phyloP scores from a whole-genome alignment of 2,797 vertebrate genomes.

The Bovichtus variegatus region DNA sequence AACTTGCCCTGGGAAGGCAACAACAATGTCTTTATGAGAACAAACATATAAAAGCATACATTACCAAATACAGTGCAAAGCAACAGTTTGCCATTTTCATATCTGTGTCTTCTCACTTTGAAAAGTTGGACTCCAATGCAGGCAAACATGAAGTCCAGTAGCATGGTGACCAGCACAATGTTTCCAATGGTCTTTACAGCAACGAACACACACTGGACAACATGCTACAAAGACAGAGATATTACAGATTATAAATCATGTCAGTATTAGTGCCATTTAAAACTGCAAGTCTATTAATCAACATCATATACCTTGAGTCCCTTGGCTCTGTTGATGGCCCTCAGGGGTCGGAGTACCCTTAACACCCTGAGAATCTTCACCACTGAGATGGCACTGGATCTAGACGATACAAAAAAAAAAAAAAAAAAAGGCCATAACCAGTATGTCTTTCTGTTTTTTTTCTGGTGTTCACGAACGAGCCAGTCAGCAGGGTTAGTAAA shows the following conservation, averaged over 20 bases:
- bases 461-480: too few relatives aligned
- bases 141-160: slow-evolving; percentile 96
- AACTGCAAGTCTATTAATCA: background rate
- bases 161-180: slow-evolving; percentile 93
- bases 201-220: slow-evolving; percentile 96
- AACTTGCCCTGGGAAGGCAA: slow-evolving; percentile 88
- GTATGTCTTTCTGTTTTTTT: too few relatives aligned
- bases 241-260: background rate
- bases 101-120: slow-evolving; percentile 85
- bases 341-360: slow-evolving; percentile 91
- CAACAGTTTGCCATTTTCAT: background rate
- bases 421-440: too few relatives aligned
- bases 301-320: slow-evolving; percentile 89
- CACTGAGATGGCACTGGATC: slow-evolving; percentile 94
- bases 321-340: slow-evolving; percentile 96
- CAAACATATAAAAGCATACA: background rate
- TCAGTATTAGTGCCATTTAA: background rate
- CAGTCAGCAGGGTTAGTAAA: too few relatives aligned
- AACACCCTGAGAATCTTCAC: slow-evolving; percentile 96
- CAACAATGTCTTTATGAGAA: background rate
- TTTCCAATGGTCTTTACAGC: slow-evolving; percentile 97
- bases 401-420: slow-evolving; percentile 54
- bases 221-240: slow-evolving; percentile 83
- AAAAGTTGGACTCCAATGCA: slow-evolving; percentile 97
- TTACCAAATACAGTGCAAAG: background rate